phyloP scores from a whole-genome alignment of 2,113 vertebrate species.

The Seriola aureovittata region DNA sequence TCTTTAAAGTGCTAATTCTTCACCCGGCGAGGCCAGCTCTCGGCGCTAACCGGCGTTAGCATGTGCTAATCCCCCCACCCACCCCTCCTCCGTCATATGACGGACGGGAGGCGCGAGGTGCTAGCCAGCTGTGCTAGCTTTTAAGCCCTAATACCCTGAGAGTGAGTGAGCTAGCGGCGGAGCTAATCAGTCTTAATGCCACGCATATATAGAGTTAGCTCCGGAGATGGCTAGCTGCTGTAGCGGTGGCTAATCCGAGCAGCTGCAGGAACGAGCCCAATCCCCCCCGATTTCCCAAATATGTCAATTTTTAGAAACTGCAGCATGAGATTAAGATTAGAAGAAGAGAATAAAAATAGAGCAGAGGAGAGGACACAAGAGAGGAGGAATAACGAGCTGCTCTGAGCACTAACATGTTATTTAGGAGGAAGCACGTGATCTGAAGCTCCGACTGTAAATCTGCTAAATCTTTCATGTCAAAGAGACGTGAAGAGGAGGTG shows the following conservation, averaged over 20 bases:
- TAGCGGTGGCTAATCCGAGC: conserved; percentile 63
- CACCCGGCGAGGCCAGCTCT: conserved; percentile 15
- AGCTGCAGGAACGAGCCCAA: conserved; percentile 46
- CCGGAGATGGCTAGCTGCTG: conserved; percentile 53
- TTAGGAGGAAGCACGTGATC: background rate
- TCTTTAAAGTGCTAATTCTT: conserved; percentile 48
- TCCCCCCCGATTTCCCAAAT: conserved; percentile 51
- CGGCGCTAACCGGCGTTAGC: conserved; percentile 43
- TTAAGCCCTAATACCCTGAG: conserved; percentile 70
- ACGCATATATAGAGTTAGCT: conserved; percentile 43
- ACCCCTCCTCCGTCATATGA: conserved; percentile 21
- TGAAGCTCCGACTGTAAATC: no score
- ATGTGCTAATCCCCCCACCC: conserved; percentile 60
- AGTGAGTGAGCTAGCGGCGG: conserved; percentile 57
- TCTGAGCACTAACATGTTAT: background rate
- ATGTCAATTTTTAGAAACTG: conserved; percentile 65
- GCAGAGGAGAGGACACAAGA: background rate
- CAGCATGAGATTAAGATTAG: conserved; percentile 59
- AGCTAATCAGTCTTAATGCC: conserved; percentile 75
- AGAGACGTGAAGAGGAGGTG: background rate
- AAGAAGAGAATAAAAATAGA: conserved; percentile 36
- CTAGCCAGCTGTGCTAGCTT: conserved; percentile 61
- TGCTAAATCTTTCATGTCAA: background rate
- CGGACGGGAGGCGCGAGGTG: conserved; percentile 45
- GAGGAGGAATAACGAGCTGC: background rate